These are phyloP conservation scores for Microtus richardsoni DNA, from an alignment of 2,113 vertebrate genomes.

Conservation along the genomic window DNA sequence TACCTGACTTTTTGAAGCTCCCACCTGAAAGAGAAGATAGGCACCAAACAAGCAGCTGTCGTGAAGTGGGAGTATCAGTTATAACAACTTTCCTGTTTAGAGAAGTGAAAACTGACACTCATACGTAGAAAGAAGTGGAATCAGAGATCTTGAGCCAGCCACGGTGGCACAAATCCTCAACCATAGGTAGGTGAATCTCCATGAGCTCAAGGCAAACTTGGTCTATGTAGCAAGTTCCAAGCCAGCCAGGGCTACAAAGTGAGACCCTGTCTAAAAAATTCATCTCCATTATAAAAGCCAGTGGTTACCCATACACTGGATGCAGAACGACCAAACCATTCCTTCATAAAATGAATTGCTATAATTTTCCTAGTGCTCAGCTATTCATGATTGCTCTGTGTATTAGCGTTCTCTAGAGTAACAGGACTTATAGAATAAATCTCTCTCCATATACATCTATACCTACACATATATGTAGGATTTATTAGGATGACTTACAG, in stretches of 20 bases:
- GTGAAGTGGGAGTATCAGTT: background rate
- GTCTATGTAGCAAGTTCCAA: background rate
- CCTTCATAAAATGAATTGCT: constrained; percentile 30
- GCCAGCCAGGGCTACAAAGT: background rate
- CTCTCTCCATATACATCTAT: background rate
- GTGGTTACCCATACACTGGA: background rate
- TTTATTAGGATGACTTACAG: background rate
- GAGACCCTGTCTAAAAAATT: background rate
- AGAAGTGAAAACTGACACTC: constrained; percentile 35
- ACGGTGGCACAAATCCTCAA: background rate
- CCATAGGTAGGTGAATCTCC: background rate
- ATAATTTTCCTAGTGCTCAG: background rate
- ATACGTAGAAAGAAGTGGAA: constrained; percentile 22
- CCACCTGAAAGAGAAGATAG: background rate
- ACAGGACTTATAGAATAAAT: background rate
- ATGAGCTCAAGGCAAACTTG: background rate
- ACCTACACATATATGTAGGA: too few species aligned
- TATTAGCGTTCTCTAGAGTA: background rate
- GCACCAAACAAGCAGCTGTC: constrained; percentile 5
- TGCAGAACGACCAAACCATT: background rate
- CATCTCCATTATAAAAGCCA: constrained; percentile 36
- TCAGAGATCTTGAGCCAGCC: background rate
- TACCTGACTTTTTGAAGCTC: background rate
- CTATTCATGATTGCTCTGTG: background rate
- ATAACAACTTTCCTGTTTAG: constrained; percentile 1